Conservation (phyloP, 35 echinoderm and acorn worm species). For the Lytechinus pictus region DNA sequence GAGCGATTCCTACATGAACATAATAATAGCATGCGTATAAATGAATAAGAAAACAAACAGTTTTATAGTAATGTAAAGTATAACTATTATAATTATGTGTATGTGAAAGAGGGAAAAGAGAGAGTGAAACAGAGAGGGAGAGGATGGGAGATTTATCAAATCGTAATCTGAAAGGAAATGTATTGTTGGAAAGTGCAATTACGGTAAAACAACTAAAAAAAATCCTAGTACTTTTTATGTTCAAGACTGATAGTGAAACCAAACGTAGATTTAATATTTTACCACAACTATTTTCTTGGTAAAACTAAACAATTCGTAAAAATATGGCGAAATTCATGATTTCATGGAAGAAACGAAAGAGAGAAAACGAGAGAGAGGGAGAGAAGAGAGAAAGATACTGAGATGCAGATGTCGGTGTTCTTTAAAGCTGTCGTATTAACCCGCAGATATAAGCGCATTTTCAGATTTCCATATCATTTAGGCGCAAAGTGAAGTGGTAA, state of each 20-base stretch:
- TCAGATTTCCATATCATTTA: slow-evolving; percentile 41
- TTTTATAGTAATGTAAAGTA: too few relatives aligned
- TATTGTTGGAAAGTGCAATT: not conserved
- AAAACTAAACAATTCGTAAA: too few relatives aligned
- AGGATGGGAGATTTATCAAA: not conserved
- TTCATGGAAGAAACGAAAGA: not conserved
- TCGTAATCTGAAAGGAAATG: not conserved
- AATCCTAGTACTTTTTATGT: not conserved
- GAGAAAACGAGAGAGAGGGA: not conserved
- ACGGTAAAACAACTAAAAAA: not conserved
- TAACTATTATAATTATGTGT: too few relatives aligned
- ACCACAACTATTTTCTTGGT: too few relatives aligned
- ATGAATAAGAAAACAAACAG: too few relatives aligned
- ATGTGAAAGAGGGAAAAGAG: not conserved
- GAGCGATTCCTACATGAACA: too few relatives aligned
- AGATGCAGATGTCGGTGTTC: not conserved
- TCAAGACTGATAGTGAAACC: too few relatives aligned
- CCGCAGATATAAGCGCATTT: slow-evolving; percentile 53
- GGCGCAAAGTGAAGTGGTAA: slow-evolving; percentile 10
- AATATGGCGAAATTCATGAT: too few relatives aligned
- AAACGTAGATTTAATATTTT: too few relatives aligned
- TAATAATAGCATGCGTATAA: too few relatives aligned
- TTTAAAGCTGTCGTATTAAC: slow-evolving; percentile 41
- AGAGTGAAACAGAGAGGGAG: not conserved
- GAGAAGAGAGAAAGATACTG: not conserved